Conservation (phyloP, 1,140 invertebrate species). For the Penaeus vannamei region DNA sequence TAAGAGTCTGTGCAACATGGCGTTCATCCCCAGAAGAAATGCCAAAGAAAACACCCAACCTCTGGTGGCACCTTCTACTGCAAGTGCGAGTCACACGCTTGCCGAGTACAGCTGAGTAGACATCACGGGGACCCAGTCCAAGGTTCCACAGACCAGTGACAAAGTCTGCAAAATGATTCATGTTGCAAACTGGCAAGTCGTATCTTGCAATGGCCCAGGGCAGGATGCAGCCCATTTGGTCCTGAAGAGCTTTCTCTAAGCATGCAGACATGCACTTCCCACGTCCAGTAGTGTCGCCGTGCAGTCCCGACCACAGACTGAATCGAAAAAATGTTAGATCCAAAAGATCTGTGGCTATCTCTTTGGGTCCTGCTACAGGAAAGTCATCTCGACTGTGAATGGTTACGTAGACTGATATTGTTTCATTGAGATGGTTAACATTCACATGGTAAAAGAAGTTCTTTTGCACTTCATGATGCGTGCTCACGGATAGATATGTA, state of each 20-base stretch:
- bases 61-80: neutral
- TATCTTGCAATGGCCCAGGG: slow-evolving; percentile 12
- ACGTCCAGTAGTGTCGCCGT: neutral
- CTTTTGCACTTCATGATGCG: neutral
- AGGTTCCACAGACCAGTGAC: slow-evolving; percentile 33
- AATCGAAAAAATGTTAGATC: neutral
- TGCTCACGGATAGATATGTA: too few relatives aligned
- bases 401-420: too few relatives aligned
- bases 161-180: slow-evolving; percentile 35
- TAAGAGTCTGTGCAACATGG: neutral
- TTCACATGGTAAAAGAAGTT: neutral
- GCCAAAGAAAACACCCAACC: neutral
- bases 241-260: slow-evolving; percentile 9
- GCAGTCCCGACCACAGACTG: neutral
- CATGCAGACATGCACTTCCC: slow-evolving; percentile 32
- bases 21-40: neutral
- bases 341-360: neutral
- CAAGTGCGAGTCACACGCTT: neutral
- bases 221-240: slow-evolving; percentile 14
- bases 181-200: slow-evolving; percentile 31
- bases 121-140: neutral
- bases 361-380: neutral
- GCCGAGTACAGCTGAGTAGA: neutral
- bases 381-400: slow-evolving; percentile 7
- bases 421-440: too few relatives aligned